These are phyloP conservation scores for Osmoderma eremita DNA, from an alignment of 2,888 invertebrate species.

Conservation along the genomic window DNA sequence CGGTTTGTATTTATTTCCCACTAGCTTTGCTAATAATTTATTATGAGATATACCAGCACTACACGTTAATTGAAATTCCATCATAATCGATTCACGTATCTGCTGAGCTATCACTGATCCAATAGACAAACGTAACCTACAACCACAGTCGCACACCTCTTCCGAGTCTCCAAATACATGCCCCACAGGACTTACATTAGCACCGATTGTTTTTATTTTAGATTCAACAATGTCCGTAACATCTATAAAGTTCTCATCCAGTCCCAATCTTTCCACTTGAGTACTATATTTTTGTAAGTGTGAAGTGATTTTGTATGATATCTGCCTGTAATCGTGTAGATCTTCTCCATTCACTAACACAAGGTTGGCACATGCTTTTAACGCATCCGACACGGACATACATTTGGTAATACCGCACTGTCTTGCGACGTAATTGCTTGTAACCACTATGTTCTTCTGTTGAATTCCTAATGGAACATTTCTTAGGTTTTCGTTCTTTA, in stretches of 20 bases:
- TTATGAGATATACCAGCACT: constrained; percentile 88
- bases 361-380: constrained; percentile 77
- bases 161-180: constrained; percentile 68
- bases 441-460: constrained; percentile 86
- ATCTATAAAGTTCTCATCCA: constrained; percentile 88
- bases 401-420: constrained; percentile 80
- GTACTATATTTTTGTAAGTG: constrained; percentile 77
- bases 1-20: constrained; percentile 78
- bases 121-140: constrained; percentile 73
- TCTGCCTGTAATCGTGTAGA: constrained; percentile 80
- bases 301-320: constrained; percentile 80
- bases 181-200: constrained; percentile 64
- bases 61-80: constrained; percentile 78
- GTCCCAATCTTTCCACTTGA: constrained; percentile 81
- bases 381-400: constrained; percentile 80
- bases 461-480: constrained; percentile 80
- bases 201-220: constrained; percentile 57
- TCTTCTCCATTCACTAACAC: constrained; percentile 85
- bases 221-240: constrained; percentile 74
- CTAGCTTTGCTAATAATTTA: constrained; percentile 84
- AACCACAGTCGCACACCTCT: constrained; percentile 78
- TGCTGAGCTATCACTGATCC: constrained; percentile 81
- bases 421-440: constrained; percentile 85
- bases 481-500: constrained; percentile 74
- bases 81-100: constrained; percentile 75